Base-by-base conservation (phyloP, 1,140 invertebrate species). In the Drusus annulatus region DNA sequence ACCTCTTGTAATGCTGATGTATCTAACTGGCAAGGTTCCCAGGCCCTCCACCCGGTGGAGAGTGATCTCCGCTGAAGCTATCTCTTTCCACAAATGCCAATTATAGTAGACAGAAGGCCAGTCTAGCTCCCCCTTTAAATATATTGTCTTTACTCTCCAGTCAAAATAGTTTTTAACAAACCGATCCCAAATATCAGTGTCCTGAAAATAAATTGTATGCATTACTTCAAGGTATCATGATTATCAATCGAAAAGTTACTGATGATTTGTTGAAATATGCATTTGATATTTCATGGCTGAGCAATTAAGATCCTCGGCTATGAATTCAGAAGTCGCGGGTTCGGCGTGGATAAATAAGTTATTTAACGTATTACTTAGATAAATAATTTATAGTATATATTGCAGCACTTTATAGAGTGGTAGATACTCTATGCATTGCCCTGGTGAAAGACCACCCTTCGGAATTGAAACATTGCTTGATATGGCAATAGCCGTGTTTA, bases 31-130 rank as follows among this genome's bases (percentile, higher is more conserved):
- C 25, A 65, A 19, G 21, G 54, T 52, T 25, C 45, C 25, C 15
- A 76, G 62, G 8, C 3, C 60, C 31, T 78, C 56, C 1, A 82
- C 51, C 23, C 58, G 23, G 10, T 31, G 15, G 10, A n/a, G 36
- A 5, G 19, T 74, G 10, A 50, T 60, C 0, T 73, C 60, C 0
- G 81, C 78, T 0, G 45, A 21, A 23, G 54, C 58, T 2, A 80
- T 45, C 50, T 77, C 77, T 80, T 75, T 62, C 81, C 81, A 82
- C 15, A 82, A 60, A 63, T 68, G 77, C 17, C 76, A 79, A 50
- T 80, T 82, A 7, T 73, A 31, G 51, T 82, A 82, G 13, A 80
- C 58, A 10, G 60, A 31, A n/a, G 51, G 36, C 81, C 78, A 80
- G 31, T 65, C 45, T 13, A 82, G 17, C 1, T 56, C 28, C 16